A percentile compares a stretch with the other conserved stretches of the same genome.
phyloP scores from a whole-genome alignment of 2,797 vertebrate genomes.

The Propithecus perrieri region DNA sequence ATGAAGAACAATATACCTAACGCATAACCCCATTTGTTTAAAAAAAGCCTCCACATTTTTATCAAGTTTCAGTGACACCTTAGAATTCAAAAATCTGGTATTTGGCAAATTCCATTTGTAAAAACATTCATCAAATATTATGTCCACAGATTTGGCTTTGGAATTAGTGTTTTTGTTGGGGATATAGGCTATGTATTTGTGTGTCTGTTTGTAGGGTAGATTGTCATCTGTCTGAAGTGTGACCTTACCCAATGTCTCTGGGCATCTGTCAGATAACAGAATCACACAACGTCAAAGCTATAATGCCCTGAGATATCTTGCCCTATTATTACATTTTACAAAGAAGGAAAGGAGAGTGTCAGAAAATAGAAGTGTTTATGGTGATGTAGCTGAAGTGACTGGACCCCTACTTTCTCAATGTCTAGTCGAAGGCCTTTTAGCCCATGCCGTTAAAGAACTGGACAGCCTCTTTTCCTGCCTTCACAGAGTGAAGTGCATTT shows the following conservation, averaged over 20 bases:
- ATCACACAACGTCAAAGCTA: background rate
- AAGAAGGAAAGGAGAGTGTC: background rate
- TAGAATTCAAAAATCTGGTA: background rate
- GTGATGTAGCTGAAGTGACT: background rate
- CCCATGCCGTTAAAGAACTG: background rate
- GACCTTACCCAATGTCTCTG: background rate
- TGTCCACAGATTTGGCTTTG: background rate
- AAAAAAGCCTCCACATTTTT: background rate
- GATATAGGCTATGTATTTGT: background rate
- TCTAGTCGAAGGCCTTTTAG: background rate
- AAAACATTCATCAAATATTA: background rate
- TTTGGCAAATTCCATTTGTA: background rate
- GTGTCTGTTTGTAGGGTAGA: background rate
- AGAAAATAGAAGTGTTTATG: background rate
- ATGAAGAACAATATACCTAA: background rate
- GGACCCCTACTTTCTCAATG: background rate
- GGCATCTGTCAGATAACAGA: background rate
- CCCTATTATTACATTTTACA: background rate
- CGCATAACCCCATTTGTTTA: background rate
- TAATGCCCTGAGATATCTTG: background rate
- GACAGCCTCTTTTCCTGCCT: background rate
- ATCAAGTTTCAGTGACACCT: background rate
- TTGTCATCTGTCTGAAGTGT: background rate
- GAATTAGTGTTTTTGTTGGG: background rate
- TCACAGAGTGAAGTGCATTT: background rate